phyloP scores from a whole-genome alignment of 30 jellyfish, hydroid and myxozoan species.

The Chironex yamaguchii region DNA sequence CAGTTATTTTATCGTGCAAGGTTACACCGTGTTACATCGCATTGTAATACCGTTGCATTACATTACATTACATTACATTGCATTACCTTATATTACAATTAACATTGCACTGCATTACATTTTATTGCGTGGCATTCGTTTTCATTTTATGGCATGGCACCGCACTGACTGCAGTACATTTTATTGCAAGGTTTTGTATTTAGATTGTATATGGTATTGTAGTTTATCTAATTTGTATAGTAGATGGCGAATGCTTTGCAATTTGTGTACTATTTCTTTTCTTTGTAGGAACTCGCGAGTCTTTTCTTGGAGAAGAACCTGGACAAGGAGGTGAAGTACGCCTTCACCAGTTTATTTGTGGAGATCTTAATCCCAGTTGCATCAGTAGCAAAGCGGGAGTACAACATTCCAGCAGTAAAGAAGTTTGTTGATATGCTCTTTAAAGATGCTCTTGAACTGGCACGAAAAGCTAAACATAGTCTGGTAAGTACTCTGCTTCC shows the following conservation, averaged over 20 bases:
- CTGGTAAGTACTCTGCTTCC: conserved; percentile 80
- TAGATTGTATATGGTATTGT: too few relatives aligned
- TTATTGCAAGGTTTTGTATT: too few relatives aligned
- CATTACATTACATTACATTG: too few relatives aligned
- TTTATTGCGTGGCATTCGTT: too few relatives aligned
- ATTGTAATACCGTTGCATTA: too few relatives aligned
- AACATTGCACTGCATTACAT: too few relatives aligned
- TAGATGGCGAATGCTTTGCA: neutral
- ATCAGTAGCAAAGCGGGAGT: conserved; percentile 97
- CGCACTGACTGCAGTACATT: too few relatives aligned
- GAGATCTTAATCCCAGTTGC: conserved; percentile 98
- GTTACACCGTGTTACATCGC: too few relatives aligned
- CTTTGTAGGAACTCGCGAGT: conserved; percentile 90
- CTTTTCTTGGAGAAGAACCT: conserved; percentile 85
- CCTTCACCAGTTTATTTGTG: conserved; percentile 95
- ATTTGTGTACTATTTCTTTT: neutral
- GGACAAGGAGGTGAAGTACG: conserved; percentile 97
- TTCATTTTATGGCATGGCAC: too few relatives aligned
- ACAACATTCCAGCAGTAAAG: conserved; percentile 96
- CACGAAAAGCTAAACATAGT: conserved; percentile 97
- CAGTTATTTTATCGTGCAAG: too few relatives aligned
- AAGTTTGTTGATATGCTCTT: conserved; percentile 95
- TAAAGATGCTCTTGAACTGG: conserved; percentile 95
- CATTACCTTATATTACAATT: too few relatives aligned
- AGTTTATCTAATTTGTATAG: neutral